Base-by-base conservation (phyloP, 2,797 vertebrate species). In the Acanthurus tractus region DNA sequence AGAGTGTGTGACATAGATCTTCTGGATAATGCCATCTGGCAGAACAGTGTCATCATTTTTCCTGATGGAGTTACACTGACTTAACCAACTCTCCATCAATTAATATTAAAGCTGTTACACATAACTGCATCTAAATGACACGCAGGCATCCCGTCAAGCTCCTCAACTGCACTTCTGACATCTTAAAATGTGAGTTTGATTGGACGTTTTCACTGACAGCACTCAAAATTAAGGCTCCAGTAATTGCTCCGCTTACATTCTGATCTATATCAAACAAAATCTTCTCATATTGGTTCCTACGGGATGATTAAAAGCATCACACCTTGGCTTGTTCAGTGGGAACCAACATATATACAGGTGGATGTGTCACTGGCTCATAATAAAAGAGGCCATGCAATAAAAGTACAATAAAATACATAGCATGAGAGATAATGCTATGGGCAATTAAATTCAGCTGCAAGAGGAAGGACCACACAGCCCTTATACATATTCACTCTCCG, bases 401-500 rank as follows among this genome's bases (percentile, higher is more conserved):
- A 83, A 78, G 75, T 48, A 82, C 78, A 84, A 89, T 87, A 72
- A 78, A 76, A 84, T 70, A 76, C 77, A 85, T 8, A 54, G 46
- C 65, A 71, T 54, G 23, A 81, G 76, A 80, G 82, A 85, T 90
- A 94, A 93, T 93, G 89, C 80, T 87, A 94, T 89, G 92, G 80
- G 91, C 93, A 94, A 95, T 95, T 94, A 96, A 92, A 93, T 74
- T 65, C 74, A 63, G 65, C 61, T 0, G 34, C 81, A 83, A 74
- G 82, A 74, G 45, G 29, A 88, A 74, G 79, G 87, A 76, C 83
- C 89, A 82, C 85, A 74, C 71, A 76, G 54, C 71, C 87, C 89
- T 94, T 88, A 93, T 94, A 88, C 93, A 95, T 94, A 95, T 94
- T 93, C 92, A 93, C 87, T 77, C 67, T 71, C 52, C 66, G 65